Base-by-base conservation (phyloP, 1,140 invertebrate genomes). In the Drosophila tani region DNA sequence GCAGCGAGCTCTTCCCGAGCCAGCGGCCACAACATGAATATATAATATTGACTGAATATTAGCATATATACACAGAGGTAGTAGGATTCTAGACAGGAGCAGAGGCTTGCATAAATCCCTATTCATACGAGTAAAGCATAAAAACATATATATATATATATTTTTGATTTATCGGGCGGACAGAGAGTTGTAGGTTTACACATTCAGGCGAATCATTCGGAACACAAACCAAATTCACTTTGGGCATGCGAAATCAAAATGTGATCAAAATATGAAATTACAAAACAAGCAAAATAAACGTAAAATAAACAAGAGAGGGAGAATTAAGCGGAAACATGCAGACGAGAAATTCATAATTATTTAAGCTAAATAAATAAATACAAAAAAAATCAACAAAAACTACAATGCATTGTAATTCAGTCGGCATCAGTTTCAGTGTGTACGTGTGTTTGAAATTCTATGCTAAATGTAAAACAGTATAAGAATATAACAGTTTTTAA, bases 171-270 rank as follows among this genome's bases (percentile, higher is more conserved):
- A 77, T 69, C 53, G 43, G n/a, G 49, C 46, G 56, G 55, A 40
- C 43, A 74, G 64, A 41, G 7, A 55, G 32, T 69, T 49, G 57
- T 64, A 79, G 65, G 60, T 70, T 88, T 88, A 75, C 66, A 69
- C 68, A 83, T 87, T 87, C 84, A 87, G 83, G 83, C 83, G 68
- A 90, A 84, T 62, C 85, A 90, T 88, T 88, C 86, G 85, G 85
- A 81, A 87, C 73, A 84, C 75, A 90, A 87, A 88, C 85, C 78
- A 85, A 90, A 85, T 65, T 76, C 51, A 80, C 75, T 86, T 82
- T 91, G 82, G 86, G 71, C 82, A 90, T 77, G 86, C 86, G 84
- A 91, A 91, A 91, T 91, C 86, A 90, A 90, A 90, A 86, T 90
- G 86, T 91, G 86, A 90, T 90, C 86, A 82, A 74, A 74, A 74